Evolutionary conservation across 2,888 invertebrate species (phyloP), one percentile per base, ranked within the genome.

Genomic region (Maniola hyperantus): DNA sequence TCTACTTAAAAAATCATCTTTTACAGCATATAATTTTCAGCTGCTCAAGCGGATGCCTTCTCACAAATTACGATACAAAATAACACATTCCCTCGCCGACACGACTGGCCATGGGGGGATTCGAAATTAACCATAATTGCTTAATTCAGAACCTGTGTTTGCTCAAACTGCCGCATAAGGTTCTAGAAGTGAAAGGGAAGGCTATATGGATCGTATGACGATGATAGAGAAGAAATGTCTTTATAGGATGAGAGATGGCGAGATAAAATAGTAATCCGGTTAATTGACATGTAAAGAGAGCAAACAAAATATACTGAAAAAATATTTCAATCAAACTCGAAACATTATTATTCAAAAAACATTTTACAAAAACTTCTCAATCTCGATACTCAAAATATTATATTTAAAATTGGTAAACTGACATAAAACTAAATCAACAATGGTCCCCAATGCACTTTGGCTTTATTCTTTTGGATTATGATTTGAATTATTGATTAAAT

Each of bases 101-200:
- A 84, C 89, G 85, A 83, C 85, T 82, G 79, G 82, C 86, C 80
- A 85, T 88, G 83, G 85, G 87, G 85, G 86, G 89, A 86, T 84
- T 89, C 87, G 83, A 91, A 91, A 92, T 92, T 92, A 92, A 90
- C 90, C 83, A 91, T 92, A 92, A 92, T 92, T 92, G 90, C 92
- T 92, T 92, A 91, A 92, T 92, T 91, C 89, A 82, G 87, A 91
- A 83, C 83, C 83, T 80, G 80, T 82, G 84, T 88, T 84, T 86
- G 86, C 83, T 82, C 83, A 83, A 83, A 83, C 79, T 86, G 80
- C 79, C 80, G 84, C 81, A 81, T 83, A 83, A 81, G 83, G 79
- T 79, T 78, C 73, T 76, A 74, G 67, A 74, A 64, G 53, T 55
- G 79, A 85, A 65, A 70, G 79, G 76, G 85, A 86, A 70, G 71